These are phyloP conservation scores for Bursaphelenchus okinawaensis DNA, from an alignment of 2,888 invertebrate genomes.

Conservation along the genomic window DNA sequence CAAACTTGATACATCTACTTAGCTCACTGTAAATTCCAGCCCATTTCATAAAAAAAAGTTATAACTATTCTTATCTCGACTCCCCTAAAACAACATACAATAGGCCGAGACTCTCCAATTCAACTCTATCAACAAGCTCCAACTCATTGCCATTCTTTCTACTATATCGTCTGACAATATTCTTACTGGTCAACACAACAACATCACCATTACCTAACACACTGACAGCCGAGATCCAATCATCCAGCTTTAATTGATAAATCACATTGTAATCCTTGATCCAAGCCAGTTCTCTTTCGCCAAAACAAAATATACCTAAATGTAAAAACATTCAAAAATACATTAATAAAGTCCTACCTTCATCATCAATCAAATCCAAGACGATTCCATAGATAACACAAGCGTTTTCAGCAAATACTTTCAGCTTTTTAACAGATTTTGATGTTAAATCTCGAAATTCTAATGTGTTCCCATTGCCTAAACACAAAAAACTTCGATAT, in stretches of 20 bases:
- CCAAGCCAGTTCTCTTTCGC: conserved; percentile 13
- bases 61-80: too few species aligned
- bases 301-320: conserved; percentile 13
- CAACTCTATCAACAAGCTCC: neutral
- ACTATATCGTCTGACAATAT: neutral
- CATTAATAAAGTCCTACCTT: neutral
- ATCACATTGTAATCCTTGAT: neutral
- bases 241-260: neutral
- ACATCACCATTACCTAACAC: neutral
- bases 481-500: neutral
- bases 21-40: neutral
- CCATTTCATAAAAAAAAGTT: neutral
- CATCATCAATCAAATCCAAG: neutral
- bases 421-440: neutral
- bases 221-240: conserved; percentile 6
- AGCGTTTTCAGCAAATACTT: neutral
- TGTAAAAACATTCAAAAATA: neutral
- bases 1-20: neutral
- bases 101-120: conserved; percentile 8
- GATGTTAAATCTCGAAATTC: conserved; percentile 12
- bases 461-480: conserved; percentile 10
- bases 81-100: conserved; percentile 10
- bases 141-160: neutral
- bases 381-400: conserved; percentile 12
- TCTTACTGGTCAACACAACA: conserved; percentile 1